Conservation (phyloP, 2,797 vertebrate genomes). For the Botia kubotai region DNA sequence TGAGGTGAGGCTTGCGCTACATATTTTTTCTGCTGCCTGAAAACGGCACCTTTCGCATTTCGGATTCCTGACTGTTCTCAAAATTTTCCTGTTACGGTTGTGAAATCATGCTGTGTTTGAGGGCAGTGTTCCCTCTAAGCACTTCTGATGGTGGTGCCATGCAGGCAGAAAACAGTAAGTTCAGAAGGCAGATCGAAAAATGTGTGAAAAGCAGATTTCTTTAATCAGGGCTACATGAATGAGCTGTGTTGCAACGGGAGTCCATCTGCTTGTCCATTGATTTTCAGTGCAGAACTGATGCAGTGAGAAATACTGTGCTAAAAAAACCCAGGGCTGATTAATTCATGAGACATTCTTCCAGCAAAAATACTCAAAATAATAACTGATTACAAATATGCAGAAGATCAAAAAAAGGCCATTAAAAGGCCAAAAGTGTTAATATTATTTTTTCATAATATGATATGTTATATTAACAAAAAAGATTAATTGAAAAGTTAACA, state of each 20-base stretch:
- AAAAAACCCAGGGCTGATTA: neutral
- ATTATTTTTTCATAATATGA: neutral
- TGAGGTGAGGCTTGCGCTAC: conserved; percentile 80
- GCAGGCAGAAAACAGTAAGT: neutral
- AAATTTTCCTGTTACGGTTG: conserved; percentile 50
- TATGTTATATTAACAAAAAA: too few relatives aligned
- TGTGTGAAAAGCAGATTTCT: neutral
- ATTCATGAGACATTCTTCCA: neutral
- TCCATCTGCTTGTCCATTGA: neutral
- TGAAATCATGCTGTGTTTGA: neutral
- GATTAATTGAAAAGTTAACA: neutral
- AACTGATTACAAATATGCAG: neutral
- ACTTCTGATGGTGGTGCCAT: neutral
- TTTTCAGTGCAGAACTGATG: neutral
- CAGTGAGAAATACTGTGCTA: neutral
- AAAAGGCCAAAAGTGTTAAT: too few relatives aligned
- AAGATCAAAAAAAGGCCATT: neutral
- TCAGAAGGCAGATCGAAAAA: neutral
- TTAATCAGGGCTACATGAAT: neutral
- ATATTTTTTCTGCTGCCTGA: neutral
- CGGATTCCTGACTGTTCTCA: conserved; percentile 47
- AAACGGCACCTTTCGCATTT: neutral
- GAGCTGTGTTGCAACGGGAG: neutral
- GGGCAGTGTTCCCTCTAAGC: neutral
- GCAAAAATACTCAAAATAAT: too few relatives aligned